phyloP scores from a whole-genome alignment of 1,140 invertebrate species.

The Aplysia californica region DNA sequence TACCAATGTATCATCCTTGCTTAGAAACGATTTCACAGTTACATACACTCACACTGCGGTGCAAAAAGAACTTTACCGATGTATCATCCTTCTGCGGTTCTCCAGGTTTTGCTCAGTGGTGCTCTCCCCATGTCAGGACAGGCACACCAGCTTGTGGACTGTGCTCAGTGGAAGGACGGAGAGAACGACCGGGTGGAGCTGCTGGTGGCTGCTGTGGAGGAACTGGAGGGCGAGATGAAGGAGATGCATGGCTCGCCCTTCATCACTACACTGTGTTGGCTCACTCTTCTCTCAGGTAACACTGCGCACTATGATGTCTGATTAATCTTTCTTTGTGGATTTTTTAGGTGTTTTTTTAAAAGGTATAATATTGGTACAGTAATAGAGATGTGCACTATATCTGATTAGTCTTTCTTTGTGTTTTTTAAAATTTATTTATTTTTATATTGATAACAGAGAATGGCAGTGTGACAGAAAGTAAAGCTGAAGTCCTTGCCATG shows the following conservation, averaged over 20 bases:
- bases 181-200: slow-evolving; percentile 42
- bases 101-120: neutral
- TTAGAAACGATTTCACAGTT: too few relatives aligned
- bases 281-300: slow-evolving; percentile 66
- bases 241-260: slow-evolving; percentile 53
- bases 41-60: too few relatives aligned
- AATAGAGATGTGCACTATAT: too few relatives aligned
- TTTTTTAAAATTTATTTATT: neutral
- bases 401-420: neutral
- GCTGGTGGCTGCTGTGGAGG: slow-evolving; percentile 60
- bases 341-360: too few relatives aligned
- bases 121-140: neutral
- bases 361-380: too few relatives aligned
- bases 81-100: too few relatives aligned
- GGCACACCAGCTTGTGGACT: neutral
- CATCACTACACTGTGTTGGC: slow-evolving; percentile 68
- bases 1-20: too few relatives aligned
- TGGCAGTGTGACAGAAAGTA: neutral
- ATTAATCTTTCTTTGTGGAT: too few relatives aligned
- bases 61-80: too few relatives aligned
- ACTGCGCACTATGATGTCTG: too few relatives aligned
- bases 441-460: neutral
- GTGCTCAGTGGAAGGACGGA: slow-evolving; percentile 16
- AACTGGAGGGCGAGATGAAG: slow-evolving; percentile 49
- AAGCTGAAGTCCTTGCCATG: neutral